phyloP scores from a whole-genome alignment of 2,888 invertebrate species.

The Junonia oenone region DNA sequence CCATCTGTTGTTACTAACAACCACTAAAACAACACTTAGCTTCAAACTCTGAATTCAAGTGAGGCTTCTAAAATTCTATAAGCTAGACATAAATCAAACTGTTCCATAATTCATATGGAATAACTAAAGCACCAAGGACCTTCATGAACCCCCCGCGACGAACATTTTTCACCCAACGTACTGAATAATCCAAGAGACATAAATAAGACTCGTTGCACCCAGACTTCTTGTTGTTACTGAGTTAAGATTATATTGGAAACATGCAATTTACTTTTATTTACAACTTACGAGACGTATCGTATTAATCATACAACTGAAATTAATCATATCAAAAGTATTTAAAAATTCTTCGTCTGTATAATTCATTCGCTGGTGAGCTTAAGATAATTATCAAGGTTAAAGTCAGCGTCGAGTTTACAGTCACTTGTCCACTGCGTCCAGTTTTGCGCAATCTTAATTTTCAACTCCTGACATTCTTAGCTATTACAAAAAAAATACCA shows the following conservation, averaged over 20 bases:
- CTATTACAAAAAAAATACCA: constrained; percentile 3
- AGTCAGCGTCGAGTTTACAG: constrained; percentile 24
- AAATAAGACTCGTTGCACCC: constrained; percentile 50
- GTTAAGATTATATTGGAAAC: constrained; percentile 8
- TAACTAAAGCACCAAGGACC: constrained; percentile 53
- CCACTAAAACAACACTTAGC: background rate
- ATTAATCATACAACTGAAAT: background rate
- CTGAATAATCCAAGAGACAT: constrained; percentile 49
- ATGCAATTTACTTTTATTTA: constrained; percentile 12
- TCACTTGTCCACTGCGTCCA: constrained; percentile 25
- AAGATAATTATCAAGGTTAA: constrained; percentile 27
- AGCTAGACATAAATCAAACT: constrained; percentile 61
- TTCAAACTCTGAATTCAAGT: background rate
- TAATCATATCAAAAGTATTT: constrained; percentile 5
- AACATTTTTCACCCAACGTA: constrained; percentile 62
- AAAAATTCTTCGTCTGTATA: constrained; percentile 16
- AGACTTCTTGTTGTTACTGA: constrained; percentile 38
- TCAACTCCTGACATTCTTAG: constrained; percentile 18
- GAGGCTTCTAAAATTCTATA: constrained; percentile 36
- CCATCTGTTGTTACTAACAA: background rate
- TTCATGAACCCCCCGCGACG: constrained; percentile 63
- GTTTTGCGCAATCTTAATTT: constrained; percentile 22
- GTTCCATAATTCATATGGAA: constrained; percentile 69
- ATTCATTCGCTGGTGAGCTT: constrained; percentile 22
- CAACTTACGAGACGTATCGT: background rate